Percentiles rank a stretch among this genome's conserved stretches.
phyloP scores from a whole-genome alignment of 92 coral and sea anemone genomes.

The Virgularia gustaviana region DNA sequence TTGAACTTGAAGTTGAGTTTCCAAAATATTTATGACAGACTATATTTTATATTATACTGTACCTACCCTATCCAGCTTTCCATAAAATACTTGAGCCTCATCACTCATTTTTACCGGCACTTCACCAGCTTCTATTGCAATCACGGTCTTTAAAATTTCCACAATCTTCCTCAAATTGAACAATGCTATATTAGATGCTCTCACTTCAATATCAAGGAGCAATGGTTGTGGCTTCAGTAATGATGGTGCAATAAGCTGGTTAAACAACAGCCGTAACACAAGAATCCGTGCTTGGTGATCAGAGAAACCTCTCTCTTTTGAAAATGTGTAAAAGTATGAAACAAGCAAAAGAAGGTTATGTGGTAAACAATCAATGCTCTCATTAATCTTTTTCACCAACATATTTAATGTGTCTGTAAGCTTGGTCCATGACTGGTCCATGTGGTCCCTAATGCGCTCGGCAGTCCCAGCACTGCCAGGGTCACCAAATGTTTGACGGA shows the following conservation, averaged over 20 bases:
- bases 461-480: constrained; percentile 27
- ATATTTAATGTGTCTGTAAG: constrained; percentile 63
- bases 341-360: constrained; percentile 82
- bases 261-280: constrained; percentile 74
- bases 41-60: neutral
- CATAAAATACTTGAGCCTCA: constrained; percentile 50
- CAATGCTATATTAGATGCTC: constrained; percentile 73
- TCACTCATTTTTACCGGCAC: neutral
- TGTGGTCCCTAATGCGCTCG: constrained; percentile 16
- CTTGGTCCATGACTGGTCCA: constrained; percentile 38
- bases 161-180: constrained; percentile 80
- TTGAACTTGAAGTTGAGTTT: no score
- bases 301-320: constrained; percentile 57
- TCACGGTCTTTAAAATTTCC: constrained; percentile 59
- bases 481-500: constrained; percentile 26
- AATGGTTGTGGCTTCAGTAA: constrained; percentile 80
- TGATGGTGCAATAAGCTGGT: constrained; percentile 77
- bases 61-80: constrained; percentile 65
- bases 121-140: constrained; percentile 51
- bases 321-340: constrained; percentile 66
- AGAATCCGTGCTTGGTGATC: constrained; percentile 60
- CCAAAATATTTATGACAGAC: no score
- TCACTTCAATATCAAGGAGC: constrained; percentile 83
- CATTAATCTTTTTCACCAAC: constrained; percentile 71
- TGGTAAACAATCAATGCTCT: constrained; percentile 85